A percentile compares a stretch with the other conserved stretches of the same genome.
phyloP scores from a whole-genome alignment of 2,113 vertebrate species.

The Pycnonotus jocosus region DNA sequence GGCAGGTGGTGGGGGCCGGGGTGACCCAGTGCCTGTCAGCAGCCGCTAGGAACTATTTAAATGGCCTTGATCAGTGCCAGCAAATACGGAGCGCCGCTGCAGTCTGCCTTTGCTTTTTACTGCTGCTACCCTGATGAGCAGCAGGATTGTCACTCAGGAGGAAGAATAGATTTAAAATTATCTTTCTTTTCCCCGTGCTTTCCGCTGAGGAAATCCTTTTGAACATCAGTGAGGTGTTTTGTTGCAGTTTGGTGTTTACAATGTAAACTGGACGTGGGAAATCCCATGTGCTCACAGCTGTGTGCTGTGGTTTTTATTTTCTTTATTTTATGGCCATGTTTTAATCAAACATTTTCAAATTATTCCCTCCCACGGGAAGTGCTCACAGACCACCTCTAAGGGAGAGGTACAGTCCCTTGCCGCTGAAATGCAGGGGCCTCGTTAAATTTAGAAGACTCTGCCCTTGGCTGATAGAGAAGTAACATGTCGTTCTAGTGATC shows the following conservation, averaged over 20 bases:
- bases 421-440: not conserved
- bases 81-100: not conserved
- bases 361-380: not conserved
- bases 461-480: constrained; percentile 46
- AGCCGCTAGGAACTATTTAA: not conserved
- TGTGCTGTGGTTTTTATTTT: not conserved
- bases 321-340: not conserved
- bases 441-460: constrained; percentile 37
- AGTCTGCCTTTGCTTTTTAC: not conserved
- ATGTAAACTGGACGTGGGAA: not conserved
- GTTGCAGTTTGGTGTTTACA: not conserved
- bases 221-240: not conserved
- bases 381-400: not conserved
- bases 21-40: not conserved
- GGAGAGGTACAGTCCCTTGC: not conserved
- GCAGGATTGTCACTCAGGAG: not conserved
- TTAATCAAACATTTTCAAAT: not conserved
- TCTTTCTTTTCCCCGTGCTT: accelerated
- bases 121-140: not conserved
- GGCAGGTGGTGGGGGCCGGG: accelerated
- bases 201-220: not conserved
- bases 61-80: not conserved
- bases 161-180: not conserved
- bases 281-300: not conserved
- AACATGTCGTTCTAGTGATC: constrained; percentile 16